Conservation (phyloP, 2,113 vertebrate species). For the Cariama cristata region DNA sequence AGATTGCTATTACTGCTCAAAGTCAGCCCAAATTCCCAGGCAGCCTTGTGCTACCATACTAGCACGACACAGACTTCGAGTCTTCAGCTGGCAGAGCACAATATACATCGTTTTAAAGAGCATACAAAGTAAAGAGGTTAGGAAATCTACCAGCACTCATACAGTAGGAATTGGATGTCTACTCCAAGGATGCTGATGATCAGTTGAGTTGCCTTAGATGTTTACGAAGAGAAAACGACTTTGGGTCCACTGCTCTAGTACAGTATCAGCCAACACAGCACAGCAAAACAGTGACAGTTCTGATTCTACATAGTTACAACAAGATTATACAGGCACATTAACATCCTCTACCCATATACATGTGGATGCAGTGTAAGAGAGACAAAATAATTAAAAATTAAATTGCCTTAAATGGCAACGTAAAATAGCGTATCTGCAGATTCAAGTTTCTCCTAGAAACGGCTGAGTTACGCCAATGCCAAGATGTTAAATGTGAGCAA, state of each 20-base stretch:
- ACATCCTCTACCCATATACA: neutral
- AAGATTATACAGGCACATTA: neutral
- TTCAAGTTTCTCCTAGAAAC: neutral
- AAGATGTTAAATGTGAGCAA: neutral
- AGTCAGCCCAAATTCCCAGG: neutral
- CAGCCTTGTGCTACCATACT: neutral
- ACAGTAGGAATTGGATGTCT: neutral
- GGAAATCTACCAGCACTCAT: neutral
- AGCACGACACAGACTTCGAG: neutral
- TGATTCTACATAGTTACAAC: neutral
- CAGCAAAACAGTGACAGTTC: neutral
- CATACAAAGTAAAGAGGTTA: neutral
- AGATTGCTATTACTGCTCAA: neutral
- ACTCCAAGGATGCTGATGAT: neutral
- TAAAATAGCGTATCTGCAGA: neutral
- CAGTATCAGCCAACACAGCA: neutral
- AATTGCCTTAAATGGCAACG: neutral
- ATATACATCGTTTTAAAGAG: neutral
- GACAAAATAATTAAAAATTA: neutral
- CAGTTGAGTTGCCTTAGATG: neutral
- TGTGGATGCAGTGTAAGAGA: neutral
- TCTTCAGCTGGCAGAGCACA: neutral
- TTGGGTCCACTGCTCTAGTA: neutral
- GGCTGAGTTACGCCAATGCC: neutral
- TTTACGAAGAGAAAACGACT: neutral